Percentiles rank a stretch among this genome's conserved stretches.
phyloP scores from a whole-genome alignment of 2,797 vertebrate species.

The Leptoclinus maculatus region DNA sequence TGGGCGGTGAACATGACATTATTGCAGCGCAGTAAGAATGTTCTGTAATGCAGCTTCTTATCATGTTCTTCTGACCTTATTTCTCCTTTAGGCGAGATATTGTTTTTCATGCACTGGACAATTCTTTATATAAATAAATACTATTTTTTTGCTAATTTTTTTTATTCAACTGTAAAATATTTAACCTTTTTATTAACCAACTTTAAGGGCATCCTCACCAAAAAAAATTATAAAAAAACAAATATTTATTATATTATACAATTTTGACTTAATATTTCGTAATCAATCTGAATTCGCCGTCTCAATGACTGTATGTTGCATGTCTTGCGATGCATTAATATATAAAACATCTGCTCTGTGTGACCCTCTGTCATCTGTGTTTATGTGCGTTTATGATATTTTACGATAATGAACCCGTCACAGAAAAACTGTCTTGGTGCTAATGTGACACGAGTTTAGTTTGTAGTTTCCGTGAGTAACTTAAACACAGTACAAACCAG shows the following conservation, averaged over 20 bases:
- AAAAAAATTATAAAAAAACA: background rate
- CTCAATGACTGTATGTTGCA: no score
- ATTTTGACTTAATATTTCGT: no score
- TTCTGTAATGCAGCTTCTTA: background rate
- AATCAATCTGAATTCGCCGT: no score
- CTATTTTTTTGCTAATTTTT: background rate
- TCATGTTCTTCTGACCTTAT: background rate
- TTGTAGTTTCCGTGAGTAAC: conserved; percentile 1
- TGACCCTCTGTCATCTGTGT: background rate
- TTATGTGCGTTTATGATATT: conserved; percentile 6
- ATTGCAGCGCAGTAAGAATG: background rate
- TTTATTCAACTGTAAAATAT: background rate
- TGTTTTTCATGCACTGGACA: background rate
- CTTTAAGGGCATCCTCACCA: background rate
- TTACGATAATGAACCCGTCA: conserved; percentile 4
- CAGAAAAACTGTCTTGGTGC: background rate
- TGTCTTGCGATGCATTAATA: background rate
- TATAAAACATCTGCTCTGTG: background rate
- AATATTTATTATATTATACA: background rate
- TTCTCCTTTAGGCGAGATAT: no score
- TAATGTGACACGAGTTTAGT: background rate
- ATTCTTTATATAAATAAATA: background rate
- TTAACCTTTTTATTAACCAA: background rate
- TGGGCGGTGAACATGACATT: background rate
- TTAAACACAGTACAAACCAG: conserved; percentile 7